Percentiles rank a stretch among this genome's conserved stretches.
phyloP scores from a whole-genome alignment of 2,797 vertebrate genomes.

The Ctenopoma multispine region DNA sequence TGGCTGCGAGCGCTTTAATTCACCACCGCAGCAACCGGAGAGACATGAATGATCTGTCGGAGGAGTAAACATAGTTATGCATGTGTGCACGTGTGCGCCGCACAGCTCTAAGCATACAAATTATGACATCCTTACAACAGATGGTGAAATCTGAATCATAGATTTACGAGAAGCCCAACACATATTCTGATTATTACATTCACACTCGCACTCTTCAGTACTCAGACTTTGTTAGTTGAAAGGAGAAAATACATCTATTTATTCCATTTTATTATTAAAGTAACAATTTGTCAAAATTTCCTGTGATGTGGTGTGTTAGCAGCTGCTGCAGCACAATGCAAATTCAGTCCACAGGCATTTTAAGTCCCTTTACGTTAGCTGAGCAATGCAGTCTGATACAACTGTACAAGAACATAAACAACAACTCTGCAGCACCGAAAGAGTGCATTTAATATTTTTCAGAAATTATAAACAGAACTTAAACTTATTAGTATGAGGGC shows the following conservation, averaged over 20 bases:
- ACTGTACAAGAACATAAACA: slow-evolving; percentile 8
- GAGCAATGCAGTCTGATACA: slow-evolving; percentile 18
- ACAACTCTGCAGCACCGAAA: slow-evolving; percentile 15
- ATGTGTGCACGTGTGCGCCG: not conserved
- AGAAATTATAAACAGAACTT: slow-evolving; percentile 7
- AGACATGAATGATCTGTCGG: slow-evolving; percentile 47
- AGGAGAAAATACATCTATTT: slow-evolving; percentile 3
- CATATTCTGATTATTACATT: not conserved
- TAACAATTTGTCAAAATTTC: slow-evolving; percentile 5
- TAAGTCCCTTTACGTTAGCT: slow-evolving; percentile 27
- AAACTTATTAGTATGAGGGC: not conserved
- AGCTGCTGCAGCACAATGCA: slow-evolving; percentile 35
- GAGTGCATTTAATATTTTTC: slow-evolving; percentile 10
- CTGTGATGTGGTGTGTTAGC: not conserved
- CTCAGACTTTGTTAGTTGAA: not conserved
- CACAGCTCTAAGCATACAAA: slow-evolving; percentile 2
- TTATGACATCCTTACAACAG: too few species aligned
- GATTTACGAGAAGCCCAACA: slow-evolving; percentile 11
- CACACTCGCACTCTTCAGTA: not conserved
- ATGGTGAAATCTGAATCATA: slow-evolving; percentile 24
- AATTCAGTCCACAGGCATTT: slow-evolving; percentile 35
- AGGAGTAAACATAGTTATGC: slow-evolving; percentile 23
- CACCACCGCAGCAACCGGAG: slow-evolving; percentile 49
- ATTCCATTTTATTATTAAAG: slow-evolving; percentile 23
- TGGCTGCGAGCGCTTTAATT: slow-evolving; percentile 67